Percentiles rank a stretch among this genome's conserved stretches.
These are phyloP conservation scores for Vultur gryphus DNA, from an alignment of 2,797 vertebrate species.

Conservation along the genomic window DNA sequence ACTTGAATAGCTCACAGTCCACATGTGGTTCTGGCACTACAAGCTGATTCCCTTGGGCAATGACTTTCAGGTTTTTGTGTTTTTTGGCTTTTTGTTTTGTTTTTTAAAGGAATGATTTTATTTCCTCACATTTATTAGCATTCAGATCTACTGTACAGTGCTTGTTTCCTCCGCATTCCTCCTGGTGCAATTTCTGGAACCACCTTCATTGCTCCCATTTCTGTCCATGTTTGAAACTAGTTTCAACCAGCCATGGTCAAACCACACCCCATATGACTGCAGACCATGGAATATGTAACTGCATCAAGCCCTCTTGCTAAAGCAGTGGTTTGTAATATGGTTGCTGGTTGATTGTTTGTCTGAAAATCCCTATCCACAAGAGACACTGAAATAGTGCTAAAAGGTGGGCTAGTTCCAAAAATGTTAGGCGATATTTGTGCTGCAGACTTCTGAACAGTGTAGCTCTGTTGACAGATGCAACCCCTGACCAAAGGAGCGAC, in stretches of 20 bases:
- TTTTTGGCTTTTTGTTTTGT: neutral
- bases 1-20: conserved; percentile 2
- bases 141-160: neutral
- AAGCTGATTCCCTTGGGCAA: neutral
- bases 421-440: neutral
- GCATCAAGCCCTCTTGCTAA: conserved; percentile 27
- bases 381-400: conserved; percentile 33
- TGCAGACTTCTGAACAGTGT: conserved; percentile 29
- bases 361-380: conserved; percentile 43
- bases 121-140: conserved; percentile 16
- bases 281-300: conserved; percentile 13
- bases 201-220: conserved; percentile 5
- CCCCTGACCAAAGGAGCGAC: neutral
- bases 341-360: conserved; percentile 26
- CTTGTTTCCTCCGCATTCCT: neutral
- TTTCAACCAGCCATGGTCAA: conserved; percentile 28
- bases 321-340: conserved; percentile 37
- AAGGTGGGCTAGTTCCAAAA: conserved; percentile 26
- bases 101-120: neutral
- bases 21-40: conserved; percentile 25
- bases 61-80: conserved; percentile 27
- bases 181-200: neutral
- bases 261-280: conserved; percentile 34
- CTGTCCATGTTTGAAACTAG: neutral
- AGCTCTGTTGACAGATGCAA: neutral